Evolutionary conservation across 2,797 vertebrate genomes (phyloP).

Genomic region (Chanos chanos): DNA sequence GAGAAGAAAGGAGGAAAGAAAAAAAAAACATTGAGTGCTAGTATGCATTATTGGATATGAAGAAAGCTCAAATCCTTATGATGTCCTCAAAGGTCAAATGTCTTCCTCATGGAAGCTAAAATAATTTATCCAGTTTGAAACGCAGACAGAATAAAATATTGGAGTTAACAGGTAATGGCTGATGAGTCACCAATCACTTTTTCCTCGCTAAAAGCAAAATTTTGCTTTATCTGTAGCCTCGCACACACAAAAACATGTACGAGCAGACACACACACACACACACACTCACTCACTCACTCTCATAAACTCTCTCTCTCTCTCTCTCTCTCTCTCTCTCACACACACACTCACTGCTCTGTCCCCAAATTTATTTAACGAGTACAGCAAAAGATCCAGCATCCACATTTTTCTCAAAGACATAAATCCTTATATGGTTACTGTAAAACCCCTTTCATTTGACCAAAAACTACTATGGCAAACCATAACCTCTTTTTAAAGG

Average conservation of each 20-base stretch:
- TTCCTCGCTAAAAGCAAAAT: background rate
- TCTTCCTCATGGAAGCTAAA: too few relatives aligned
- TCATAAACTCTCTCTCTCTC: background rate
- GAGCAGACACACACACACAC: conserved; percentile 41
- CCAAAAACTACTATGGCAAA: conserved; percentile 39
- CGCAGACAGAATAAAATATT: too few relatives aligned
- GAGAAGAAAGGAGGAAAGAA: too few relatives aligned
- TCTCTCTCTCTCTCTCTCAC: background rate
- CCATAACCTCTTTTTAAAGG: conserved; percentile 42
- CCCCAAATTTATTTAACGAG: conserved; percentile 35
- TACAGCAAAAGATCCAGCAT: background rate
- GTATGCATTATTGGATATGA: too few relatives aligned
- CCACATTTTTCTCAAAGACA: conserved; percentile 12
- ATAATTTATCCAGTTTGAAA: too few relatives aligned
- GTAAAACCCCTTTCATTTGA: conserved; percentile 50
- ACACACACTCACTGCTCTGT: background rate
- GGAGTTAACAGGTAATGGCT: too few relatives aligned
- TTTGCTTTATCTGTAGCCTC: background rate
- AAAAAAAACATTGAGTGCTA: too few relatives aligned
- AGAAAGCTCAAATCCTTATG: background rate
- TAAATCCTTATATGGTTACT: conserved; percentile 40
- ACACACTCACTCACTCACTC: background rate
- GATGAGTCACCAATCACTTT: background rate
- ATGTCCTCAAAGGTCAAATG: background rate
- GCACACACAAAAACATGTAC: background rate